A percentile compares a stretch with the other conserved stretches of the same genome.
Evolutionary conservation across 2,113 vertebrate species (phyloP).

Genomic region (Phoenicopterus ruber): DNA sequence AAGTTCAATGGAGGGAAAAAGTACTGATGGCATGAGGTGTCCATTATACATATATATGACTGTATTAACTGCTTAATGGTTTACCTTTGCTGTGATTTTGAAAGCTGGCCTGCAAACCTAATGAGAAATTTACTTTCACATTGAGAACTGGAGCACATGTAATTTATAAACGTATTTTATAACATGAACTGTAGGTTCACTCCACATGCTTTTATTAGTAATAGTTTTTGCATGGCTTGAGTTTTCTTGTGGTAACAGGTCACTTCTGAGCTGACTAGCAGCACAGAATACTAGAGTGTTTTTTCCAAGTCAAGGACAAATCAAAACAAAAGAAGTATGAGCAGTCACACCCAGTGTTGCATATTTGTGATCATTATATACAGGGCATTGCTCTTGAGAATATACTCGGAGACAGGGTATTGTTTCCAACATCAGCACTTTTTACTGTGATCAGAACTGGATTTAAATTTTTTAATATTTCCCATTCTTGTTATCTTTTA

Average conservation of each 20-base stretch:
- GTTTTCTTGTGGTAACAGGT: background rate
- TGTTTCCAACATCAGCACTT: background rate
- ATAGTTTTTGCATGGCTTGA: background rate
- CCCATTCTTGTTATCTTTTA: background rate
- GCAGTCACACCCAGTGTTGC: background rate
- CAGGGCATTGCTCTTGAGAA: background rate
- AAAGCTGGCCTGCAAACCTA: background rate
- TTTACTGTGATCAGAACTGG: background rate
- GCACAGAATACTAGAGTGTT: background rate
- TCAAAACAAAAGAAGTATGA: background rate
- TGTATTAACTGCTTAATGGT: background rate
- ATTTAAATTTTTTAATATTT: background rate
- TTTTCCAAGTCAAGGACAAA: background rate
- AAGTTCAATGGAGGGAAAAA: background rate
- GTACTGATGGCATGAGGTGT: background rate
- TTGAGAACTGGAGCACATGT: background rate
- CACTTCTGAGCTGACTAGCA: background rate
- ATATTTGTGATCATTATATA: background rate
- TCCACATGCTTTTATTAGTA: background rate
- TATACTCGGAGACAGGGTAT: background rate
- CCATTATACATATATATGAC: background rate
- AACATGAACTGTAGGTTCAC: background rate
- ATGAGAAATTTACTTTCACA: background rate
- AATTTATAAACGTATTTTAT: background rate
- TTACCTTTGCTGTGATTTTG: background rate